These are phyloP conservation scores for Ditula angustiorana DNA, from an alignment of 2,888 invertebrate species.

Conservation along the genomic window DNA sequence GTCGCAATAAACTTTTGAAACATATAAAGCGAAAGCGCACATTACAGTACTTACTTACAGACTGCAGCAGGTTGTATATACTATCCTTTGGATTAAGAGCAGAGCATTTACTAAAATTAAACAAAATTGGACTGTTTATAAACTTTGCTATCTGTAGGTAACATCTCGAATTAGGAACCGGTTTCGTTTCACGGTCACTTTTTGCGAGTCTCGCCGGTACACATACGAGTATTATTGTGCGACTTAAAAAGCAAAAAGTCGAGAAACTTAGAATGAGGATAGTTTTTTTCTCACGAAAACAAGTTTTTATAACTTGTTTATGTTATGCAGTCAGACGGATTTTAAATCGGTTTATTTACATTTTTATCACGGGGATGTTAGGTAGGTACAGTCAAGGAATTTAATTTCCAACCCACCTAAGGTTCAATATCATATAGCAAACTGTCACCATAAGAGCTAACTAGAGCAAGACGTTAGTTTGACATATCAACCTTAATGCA, in stretches of 20 bases:
- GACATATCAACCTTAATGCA: too few species aligned
- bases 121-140: not conserved
- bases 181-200: constrained; percentile 32
- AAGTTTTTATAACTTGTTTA: not conserved
- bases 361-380: not conserved
- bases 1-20: too few species aligned
- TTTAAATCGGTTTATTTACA: constrained; percentile 5
- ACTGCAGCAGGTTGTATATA: not conserved
- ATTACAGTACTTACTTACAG: too few species aligned
- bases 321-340: not conserved
- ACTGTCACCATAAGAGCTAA: too few species aligned
- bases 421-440: too few species aligned
- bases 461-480: too few species aligned
- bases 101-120: not conserved
- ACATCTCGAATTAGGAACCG: not conserved
- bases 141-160: not conserved
- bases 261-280: not conserved
- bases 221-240: not conserved
- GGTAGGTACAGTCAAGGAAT: too few species aligned
- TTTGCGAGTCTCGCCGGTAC: constrained; percentile 9
- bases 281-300: not conserved
- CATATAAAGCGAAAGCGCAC: too few species aligned
- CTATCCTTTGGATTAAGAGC: not conserved
- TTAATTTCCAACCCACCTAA: not conserved
- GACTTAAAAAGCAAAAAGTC: not conserved